Evolutionary conservation across 2,888 invertebrate species (phyloP).

Genomic region (Nomada fucata): DNA sequence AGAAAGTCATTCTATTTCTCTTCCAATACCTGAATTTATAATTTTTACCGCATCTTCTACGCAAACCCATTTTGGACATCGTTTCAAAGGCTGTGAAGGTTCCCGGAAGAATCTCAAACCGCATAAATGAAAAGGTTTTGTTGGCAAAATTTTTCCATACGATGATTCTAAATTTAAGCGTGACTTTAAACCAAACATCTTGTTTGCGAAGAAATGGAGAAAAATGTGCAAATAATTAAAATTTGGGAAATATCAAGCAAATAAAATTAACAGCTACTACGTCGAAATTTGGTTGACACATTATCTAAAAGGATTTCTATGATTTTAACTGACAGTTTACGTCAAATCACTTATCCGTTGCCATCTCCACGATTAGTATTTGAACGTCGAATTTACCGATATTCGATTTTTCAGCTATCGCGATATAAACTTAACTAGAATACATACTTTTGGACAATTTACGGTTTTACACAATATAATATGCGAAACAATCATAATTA

Average conservation of each 20-base stretch:
- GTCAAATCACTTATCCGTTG: slow-evolving; percentile 47
- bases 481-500: slow-evolving; percentile 9
- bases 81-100: slow-evolving; percentile 75
- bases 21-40: slow-evolving; percentile 76
- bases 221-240: not conserved
- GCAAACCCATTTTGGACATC: slow-evolving; percentile 80
- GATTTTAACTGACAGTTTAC: slow-evolving; percentile 51
- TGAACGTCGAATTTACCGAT: slow-evolving; percentile 61
- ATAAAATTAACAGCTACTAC: slow-evolving; percentile 44
- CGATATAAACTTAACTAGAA: not conserved
- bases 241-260: slow-evolving; percentile 1
- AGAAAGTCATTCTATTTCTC: not conserved
- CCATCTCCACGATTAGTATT: slow-evolving; percentile 63
- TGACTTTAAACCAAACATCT: slow-evolving; percentile 62
- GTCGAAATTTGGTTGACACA: slow-evolving; percentile 67
- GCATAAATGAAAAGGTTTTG: slow-evolving; percentile 65
- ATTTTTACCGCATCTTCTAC: slow-evolving; percentile 79
- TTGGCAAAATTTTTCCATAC: slow-evolving; percentile 52
- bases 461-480: not conserved
- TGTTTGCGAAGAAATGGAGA: not conserved
- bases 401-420: slow-evolving; percentile 61
- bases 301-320: slow-evolving; percentile 66
- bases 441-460: not conserved
- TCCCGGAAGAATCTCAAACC: slow-evolving; percentile 67
- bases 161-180: slow-evolving; percentile 67